Evolutionary conservation across 2,113 vertebrate genomes (phyloP).

Genomic region (Electrona antarctica): DNA sequence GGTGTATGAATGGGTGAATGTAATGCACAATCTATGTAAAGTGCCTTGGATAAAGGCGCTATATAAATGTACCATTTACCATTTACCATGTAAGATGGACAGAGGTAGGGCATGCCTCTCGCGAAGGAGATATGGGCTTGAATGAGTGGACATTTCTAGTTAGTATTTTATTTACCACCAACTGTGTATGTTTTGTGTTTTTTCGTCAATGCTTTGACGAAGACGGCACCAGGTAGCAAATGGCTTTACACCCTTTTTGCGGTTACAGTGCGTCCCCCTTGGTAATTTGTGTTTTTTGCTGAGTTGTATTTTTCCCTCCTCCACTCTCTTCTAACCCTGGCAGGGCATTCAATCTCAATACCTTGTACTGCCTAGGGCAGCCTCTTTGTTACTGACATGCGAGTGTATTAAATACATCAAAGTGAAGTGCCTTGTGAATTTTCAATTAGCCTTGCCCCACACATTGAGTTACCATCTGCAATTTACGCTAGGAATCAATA

Average conservation of each 20-base stretch:
- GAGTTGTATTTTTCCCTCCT: conserved; percentile 43
- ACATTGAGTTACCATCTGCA: conserved; percentile 15
- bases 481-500: conserved; percentile 5
- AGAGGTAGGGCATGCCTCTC: too few species aligned
- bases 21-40: too few species aligned
- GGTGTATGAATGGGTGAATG: too few species aligned
- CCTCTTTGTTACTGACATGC: conserved; percentile 28
- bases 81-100: too few species aligned
- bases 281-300: conserved; percentile 47
- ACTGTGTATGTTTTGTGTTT: conserved; percentile 21
- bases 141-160: too few species aligned
- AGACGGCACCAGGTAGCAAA: conserved; percentile 24
- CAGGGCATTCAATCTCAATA: conserved; percentile 30
- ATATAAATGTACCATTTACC: too few species aligned
- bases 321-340: conserved; percentile 22
- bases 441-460: conserved; percentile 32
- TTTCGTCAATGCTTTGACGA: conserved; percentile 29
- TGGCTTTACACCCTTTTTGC: conserved; percentile 14
- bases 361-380: conserved; percentile 27
- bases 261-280: not conserved
- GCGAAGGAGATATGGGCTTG: too few species aligned
- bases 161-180: not conserved
- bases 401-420: conserved; percentile 24
- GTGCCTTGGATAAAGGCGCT: too few species aligned
- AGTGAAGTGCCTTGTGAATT: conserved; percentile 6